Evolutionary conservation across 2,113 vertebrate species (phyloP), one percentile per base, ranked within the genome.

Genomic region (Burhinus oedicnemus): DNA sequence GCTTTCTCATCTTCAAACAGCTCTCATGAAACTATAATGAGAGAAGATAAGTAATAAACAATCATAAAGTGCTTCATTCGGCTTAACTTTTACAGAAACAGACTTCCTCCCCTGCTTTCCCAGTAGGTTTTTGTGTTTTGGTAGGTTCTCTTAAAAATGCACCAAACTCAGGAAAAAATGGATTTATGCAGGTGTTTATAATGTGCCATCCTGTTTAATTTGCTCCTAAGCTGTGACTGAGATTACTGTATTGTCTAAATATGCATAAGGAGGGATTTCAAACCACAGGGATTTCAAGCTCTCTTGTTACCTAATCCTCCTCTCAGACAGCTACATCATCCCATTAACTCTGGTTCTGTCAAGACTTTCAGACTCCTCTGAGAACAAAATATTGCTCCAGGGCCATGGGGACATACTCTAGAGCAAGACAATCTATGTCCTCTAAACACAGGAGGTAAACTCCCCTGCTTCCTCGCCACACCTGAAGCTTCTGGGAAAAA

Each of bases 201-300:
- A 57, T 36, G 22, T 82, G 32, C 6, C 69, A 68, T 79, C 38
- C 44, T 61, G 2, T 78, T 88, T 81, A 66, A 89, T 86, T 93
- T 92, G 17, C 26, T 95, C 16, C 45, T 54, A 55, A 83, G 32
- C 11, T 80, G 62, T 51, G 62, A 42, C 70, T 70, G 36, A 8
- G 51, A 77, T 88, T 94, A 64, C 18, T 85, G 42, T 42, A 29
- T 91, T 93, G 61, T 60, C 81, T 95, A 93, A 95, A 85, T 91
- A 87, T 70, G 30, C 29, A 42, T 66, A 76, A 91, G 7, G 25
- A 88, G 49, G 57, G 47, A 80, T 87, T 96, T 94, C 32, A 89
- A 82, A 26, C n/a, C 65, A 68, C 13, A 70, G 55, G 69, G 72
- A 82, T 91, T 95, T 87, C 74, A 93, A 51, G 26, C 15, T 79